Evolutionary conservation across 1,140 invertebrate genomes (phyloP), one percentile per base, ranked within the genome.

Genomic region (Phthorimaea operculella): DNA sequence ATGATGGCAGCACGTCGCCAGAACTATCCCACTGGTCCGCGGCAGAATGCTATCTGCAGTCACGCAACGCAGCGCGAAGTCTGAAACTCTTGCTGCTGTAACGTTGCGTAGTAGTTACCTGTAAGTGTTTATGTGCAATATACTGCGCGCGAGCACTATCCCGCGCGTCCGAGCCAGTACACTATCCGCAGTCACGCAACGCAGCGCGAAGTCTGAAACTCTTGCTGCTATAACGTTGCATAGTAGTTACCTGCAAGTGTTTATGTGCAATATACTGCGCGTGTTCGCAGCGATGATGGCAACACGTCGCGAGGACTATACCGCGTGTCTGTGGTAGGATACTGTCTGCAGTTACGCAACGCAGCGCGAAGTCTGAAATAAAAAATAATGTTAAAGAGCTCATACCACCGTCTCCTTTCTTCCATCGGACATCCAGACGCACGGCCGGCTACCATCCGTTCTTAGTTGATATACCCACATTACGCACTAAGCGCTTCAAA

Each of bases 1-100:
- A 81, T 97, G 95, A 85, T 96, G 95, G 79, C 95, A 97, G 75
- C 95, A 96, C 12, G 95, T 90, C 3, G 95, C 94, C 72, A 96
- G 88, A 10, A 93, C 71, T 12, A 92, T 64, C 4, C 93, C 94
- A 47, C 75, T 63, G 3, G 90, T 81, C 50, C 78, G 80, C 15
- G 69, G 7, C 54, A 59, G 8, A 68, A 65, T 62, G 21, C 58
- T 62, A 5, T 57, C 59, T 68, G 87, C 68, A 61, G 82, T 72
- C 44, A 93, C 60, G 76, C 93, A 95, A 45, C 89, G 88, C 51
- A 94, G 68, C 4, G 92, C 89, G 44, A 92, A 87, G 86, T 94
- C 92, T 92, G 56, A 28, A 28, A 28, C 21, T n/a, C n/a, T n/a
- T n/a, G n/a, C n/a, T n/a, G n/a, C n/a, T n/a, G n/a, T n/a, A n/a